Conservation (phyloP, 2,113 vertebrate species). For the Sinocyclocheilus maitianheensis region DNA sequence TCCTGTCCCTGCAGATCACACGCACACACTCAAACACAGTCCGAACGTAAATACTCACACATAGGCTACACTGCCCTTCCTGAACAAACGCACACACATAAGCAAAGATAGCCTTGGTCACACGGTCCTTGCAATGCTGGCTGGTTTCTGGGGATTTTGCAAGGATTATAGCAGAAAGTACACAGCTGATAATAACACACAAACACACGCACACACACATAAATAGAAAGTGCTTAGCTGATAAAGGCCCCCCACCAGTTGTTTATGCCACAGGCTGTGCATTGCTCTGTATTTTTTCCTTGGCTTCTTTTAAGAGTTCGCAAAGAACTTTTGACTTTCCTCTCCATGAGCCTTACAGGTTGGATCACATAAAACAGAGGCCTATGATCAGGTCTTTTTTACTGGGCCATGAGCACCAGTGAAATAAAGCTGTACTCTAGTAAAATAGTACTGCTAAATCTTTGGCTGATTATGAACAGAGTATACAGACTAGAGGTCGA, state of each 20-base stretch:
- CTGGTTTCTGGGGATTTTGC: conserved; percentile 40
- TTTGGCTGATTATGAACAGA: neutral
- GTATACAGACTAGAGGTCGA: neutral
- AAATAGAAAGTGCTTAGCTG: conserved; percentile 26
- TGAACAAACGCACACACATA: neutral
- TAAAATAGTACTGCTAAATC: neutral
- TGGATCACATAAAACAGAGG: conserved; percentile 18
- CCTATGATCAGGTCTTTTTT: neutral
- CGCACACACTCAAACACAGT: conserved; percentile 31
- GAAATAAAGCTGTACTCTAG: neutral
- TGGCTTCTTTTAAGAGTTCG: neutral
- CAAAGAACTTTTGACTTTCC: conserved; percentile 23
- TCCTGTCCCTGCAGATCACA: conserved; percentile 11
- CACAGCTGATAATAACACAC: conserved; percentile 23
- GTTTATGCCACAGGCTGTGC: conserved; percentile 42
- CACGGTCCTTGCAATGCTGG: conserved; percentile 20
- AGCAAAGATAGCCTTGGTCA: conserved; percentile 32
- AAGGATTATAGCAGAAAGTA: conserved; percentile 32
- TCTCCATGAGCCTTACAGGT: neutral
- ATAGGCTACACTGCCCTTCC: neutral
- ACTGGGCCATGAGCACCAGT: neutral
- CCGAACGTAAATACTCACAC: neutral
- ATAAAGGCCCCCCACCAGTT: conserved; percentile 26
- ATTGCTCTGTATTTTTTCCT: conserved; percentile 22
- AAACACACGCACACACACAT: conserved; percentile 29